These are phyloP conservation scores for Arctocebus calabarensis DNA, from an alignment of 2,797 vertebrate species.

Conservation along the genomic window DNA sequence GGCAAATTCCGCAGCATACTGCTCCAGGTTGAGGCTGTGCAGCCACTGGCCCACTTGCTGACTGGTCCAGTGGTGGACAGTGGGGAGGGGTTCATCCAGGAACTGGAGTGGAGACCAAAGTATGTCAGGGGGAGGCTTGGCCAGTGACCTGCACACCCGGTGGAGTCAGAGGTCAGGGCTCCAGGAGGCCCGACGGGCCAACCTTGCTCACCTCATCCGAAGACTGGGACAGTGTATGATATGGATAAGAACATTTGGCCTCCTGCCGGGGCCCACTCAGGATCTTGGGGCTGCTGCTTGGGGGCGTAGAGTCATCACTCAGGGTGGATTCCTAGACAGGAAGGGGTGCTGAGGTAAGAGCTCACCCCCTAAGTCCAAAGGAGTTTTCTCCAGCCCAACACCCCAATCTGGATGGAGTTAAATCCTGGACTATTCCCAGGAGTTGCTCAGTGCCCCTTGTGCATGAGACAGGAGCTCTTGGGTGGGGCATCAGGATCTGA, in stretches of 20 bases:
- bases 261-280: slow-evolving; percentile 85
- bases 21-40: slow-evolving; percentile 92
- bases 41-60: slow-evolving; percentile 95
- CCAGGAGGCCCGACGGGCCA: neutral
- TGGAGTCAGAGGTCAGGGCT: neutral
- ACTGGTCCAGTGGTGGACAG: slow-evolving; percentile 91
- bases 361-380: neutral
- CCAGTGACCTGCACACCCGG: neutral
- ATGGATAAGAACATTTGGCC: slow-evolving; percentile 92
- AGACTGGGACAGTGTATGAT: slow-evolving; percentile 94
- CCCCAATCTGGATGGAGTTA: neutral
- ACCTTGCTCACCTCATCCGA: slow-evolving; percentile 91
- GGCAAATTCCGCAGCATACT: slow-evolving; percentile 89
- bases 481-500: neutral
- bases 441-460: neutral
- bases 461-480: neutral
- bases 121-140: neutral
- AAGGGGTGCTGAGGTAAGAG: neutral
- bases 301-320: slow-evolving; percentile 92
- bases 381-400: neutral
- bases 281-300: slow-evolving; percentile 88
- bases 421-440: neutral
- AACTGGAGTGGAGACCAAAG: slow-evolving; percentile 86
- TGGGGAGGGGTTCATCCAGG: slow-evolving; percentile 89
- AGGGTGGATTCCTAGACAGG: slow-evolving; percentile 91